Conservation (phyloP, 2,888 invertebrate species). For the Nomada ferruginata region DNA sequence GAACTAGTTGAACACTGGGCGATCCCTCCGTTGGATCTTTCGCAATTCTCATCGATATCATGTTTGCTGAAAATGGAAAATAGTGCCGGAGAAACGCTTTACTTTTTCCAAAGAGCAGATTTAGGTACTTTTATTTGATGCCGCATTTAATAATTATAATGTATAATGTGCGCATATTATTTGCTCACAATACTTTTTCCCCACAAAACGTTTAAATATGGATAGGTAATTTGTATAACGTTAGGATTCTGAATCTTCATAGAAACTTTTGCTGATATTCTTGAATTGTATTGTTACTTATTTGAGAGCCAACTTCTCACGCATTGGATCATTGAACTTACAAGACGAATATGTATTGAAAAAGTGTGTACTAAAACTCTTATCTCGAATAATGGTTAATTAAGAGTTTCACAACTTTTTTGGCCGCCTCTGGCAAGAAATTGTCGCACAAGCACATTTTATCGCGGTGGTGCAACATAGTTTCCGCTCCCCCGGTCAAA, state of each 20-base stretch:
- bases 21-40: not conserved
- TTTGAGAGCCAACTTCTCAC: too few species aligned
- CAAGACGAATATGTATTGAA: too few species aligned
- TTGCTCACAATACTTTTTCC: too few species aligned
- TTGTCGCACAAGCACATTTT: not conserved
- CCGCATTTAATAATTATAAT: too few species aligned
- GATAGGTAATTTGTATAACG: too few species aligned
- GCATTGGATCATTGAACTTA: too few species aligned
- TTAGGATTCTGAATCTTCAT: too few species aligned
- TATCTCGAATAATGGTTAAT: not conserved
- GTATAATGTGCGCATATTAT: too few species aligned
- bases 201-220: too few species aligned
- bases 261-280: too few species aligned
- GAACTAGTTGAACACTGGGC: not conserved
- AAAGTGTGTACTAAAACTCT: not conserved
- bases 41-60: not conserved
- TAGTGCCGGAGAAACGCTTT: not conserved
- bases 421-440: not conserved
- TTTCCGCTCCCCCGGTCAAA: not conserved
- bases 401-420: not conserved
- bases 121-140: not conserved
- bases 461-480: not conserved
- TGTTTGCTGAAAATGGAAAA: constrained; percentile 3
- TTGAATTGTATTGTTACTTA: too few species aligned
- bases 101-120: not conserved